Base-by-base conservation (phyloP, 1,140 invertebrate species). In the Steinernema khuongi region DNA sequence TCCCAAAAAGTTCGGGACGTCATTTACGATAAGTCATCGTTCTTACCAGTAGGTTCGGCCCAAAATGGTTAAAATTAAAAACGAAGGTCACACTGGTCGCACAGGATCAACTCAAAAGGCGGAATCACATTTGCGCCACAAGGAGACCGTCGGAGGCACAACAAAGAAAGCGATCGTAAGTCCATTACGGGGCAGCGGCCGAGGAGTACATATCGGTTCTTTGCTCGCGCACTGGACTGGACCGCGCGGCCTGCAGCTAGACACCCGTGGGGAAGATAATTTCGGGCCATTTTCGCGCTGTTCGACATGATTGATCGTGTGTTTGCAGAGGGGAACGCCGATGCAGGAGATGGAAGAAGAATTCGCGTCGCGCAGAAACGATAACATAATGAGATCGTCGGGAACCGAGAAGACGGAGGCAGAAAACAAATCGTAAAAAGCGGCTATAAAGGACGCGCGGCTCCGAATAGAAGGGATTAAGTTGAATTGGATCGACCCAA, bases 201-300 rank as follows among this genome's bases (percentile, higher is more conserved):
- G n/a, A n/a, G n/a, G n/a, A n/a, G n/a, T n/a, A n/a, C n/a, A n/a
- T n/a, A n/a, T n/a, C n/a, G n/a, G n/a, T n/a, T n/a, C n/a, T n/a
- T n/a, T n/a, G n/a, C n/a, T n/a, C n/a, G n/a, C n/a, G n/a, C n/a
- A n/a, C n/a, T n/a, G n/a, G n/a, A n/a, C n/a, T n/a, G n/a, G n/a
- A n/a, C n/a, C n/a, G n/a, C n/a, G n/a, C 36, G 7, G 36, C 36
- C 7, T 11, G 7, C 36, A 41, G 36, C 36, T 41, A 41, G 36
- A 41, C 36, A 41, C 36, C 36, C 36, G 36, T 41, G 36, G 50
- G 22, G 22, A 60, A 60, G 50, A 60, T 60, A 60, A 60, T 60
- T 60, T 60, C 50, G 50, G 50, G 50, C 50, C 50, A 60, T 60
- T 60, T 60, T 60, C 50, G 50, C 50, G 50, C 22, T 60, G 50